Base-by-base conservation (phyloP, 2,113 vertebrate species). In the Pristiophorus japonicus region DNA sequence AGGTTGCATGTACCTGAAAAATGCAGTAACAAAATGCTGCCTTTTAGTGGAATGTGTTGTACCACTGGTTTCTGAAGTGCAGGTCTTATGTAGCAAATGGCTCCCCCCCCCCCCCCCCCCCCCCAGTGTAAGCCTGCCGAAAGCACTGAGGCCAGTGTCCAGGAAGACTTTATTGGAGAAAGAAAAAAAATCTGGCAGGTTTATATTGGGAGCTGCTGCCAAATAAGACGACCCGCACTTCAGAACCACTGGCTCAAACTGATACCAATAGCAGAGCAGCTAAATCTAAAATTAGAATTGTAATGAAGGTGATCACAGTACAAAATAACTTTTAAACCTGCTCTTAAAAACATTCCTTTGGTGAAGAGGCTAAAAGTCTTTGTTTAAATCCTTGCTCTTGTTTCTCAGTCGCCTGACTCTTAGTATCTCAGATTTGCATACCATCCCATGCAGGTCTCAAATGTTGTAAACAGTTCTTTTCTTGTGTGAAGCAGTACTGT, bases 171-270 rank as follows among this genome's bases (percentile, higher is more conserved):
- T 97, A 97, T 95, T 97, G 97, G 96, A 97, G 97, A 97, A 97
- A 97, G 96, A 95, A 94, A 96, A 95, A 45, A 97, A 95, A 95
- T 96, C 90, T 96, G 59, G 81, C 45, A 97, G 96, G 96, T 96
- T 97, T 98, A 97, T 97, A 97, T 97, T 96, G 97, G 98, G 97
- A 98, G 98, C 98, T 97, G 97, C 96, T 97, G 96, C 96, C 96
- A 97, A 96, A 97, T 97, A 97, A 96, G 96, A 95, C 97, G 87
- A 96, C 96, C 96, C 96, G 85, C 96, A 96, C 95, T 96, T 96
- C 96, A 96, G 95, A 73, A 96, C 38, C 96, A 96, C 96, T 95
- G 96, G 96, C 96, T 96, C 95, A 96, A 97, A 75, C 84, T 95
- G 92, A 93, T 96, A 97, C 97, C 96, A 97, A 96, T 96, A 95